A percentile compares a stretch with the other conserved stretches of the same genome.
These are phyloP conservation scores for Neolamprologus hecqui DNA, from an alignment of 2,113 vertebrate species.

Conservation along the genomic window DNA sequence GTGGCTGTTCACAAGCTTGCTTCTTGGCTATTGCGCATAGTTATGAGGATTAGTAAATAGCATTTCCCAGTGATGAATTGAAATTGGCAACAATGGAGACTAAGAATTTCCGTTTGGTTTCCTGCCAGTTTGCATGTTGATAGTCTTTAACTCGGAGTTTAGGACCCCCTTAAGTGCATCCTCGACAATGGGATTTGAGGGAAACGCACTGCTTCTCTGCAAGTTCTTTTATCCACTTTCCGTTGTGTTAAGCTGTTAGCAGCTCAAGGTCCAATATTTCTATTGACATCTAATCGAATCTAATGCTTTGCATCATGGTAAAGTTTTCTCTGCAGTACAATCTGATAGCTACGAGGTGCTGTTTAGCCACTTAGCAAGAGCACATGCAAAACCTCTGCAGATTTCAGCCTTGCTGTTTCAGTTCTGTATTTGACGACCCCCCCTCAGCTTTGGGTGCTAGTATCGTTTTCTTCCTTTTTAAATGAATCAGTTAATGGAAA, in stretches of 20 bases:
- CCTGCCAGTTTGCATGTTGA: constrained; percentile 20
- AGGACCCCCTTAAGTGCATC: not conserved
- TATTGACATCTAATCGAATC: not conserved
- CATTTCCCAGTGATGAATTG: constrained; percentile 45
- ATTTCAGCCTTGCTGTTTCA: not conserved
- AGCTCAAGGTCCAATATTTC: not conserved
- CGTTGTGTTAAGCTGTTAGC: not conserved
- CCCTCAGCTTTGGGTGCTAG: not conserved
- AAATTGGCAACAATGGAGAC: constrained; percentile 29
- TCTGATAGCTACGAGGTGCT: not conserved
- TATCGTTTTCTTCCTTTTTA: not conserved
- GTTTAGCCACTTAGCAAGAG: not conserved
- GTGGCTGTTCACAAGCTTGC: not conserved
- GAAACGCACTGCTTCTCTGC: not conserved
- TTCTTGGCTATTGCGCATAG: not conserved
- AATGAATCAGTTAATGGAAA: not conserved
- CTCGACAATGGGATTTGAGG: not conserved
- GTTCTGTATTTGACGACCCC: not conserved
- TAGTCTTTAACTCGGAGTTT: not conserved
- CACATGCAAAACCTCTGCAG: not conserved
- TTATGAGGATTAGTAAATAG: constrained; percentile 35
- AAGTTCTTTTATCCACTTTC: not conserved
- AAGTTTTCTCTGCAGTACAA: rapidly evolving
- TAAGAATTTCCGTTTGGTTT: constrained; percentile 44
- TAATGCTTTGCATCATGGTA: not conserved